phyloP scores from a whole-genome alignment of 2,888 invertebrate genomes.

The Drosophila imparisetae region DNA sequence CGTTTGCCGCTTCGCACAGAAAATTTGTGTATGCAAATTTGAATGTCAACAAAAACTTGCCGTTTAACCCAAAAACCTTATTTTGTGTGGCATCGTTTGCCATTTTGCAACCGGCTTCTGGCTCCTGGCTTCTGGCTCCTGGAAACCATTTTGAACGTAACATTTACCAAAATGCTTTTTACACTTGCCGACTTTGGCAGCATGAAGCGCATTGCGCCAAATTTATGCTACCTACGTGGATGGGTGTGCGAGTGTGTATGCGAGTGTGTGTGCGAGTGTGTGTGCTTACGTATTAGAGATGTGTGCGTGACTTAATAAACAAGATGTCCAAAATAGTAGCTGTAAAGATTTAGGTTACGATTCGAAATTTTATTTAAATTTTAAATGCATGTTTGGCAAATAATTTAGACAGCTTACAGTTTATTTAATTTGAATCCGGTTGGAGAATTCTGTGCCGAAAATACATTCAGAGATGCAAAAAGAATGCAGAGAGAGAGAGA shows the following conservation, averaged over 20 bases:
- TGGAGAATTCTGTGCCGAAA: background rate
- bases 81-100: slow-evolving; percentile 67
- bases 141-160: slow-evolving; percentile 51
- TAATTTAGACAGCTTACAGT: background rate
- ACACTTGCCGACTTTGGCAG: slow-evolving; percentile 51
- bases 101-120: slow-evolving; percentile 39
- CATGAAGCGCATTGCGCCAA: slow-evolving; percentile 58
- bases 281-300: slow-evolving; percentile 42
- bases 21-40: slow-evolving; percentile 78
- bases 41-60: slow-evolving; percentile 79
- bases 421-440: background rate
- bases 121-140: slow-evolving; percentile 29
- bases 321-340: slow-evolving; percentile 4
- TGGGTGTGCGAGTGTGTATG: background rate
- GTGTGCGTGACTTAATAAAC: slow-evolving; percentile 44
- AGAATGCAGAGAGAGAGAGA: no score
- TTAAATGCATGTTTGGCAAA: background rate
- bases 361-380: slow-evolving; percentile 2
- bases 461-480: no score
- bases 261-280: slow-evolving; percentile 11
- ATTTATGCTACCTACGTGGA: slow-evolving; percentile 49
- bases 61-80: slow-evolving; percentile 80
- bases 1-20: slow-evolving; percentile 39
- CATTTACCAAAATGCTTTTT: slow-evolving; percentile 63
- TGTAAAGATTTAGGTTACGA: background rate